Percentiles rank a stretch among this genome's conserved stretches.
phyloP scores from a whole-genome alignment of 2,888 invertebrate genomes.

The Drosophila siamana region DNA sequence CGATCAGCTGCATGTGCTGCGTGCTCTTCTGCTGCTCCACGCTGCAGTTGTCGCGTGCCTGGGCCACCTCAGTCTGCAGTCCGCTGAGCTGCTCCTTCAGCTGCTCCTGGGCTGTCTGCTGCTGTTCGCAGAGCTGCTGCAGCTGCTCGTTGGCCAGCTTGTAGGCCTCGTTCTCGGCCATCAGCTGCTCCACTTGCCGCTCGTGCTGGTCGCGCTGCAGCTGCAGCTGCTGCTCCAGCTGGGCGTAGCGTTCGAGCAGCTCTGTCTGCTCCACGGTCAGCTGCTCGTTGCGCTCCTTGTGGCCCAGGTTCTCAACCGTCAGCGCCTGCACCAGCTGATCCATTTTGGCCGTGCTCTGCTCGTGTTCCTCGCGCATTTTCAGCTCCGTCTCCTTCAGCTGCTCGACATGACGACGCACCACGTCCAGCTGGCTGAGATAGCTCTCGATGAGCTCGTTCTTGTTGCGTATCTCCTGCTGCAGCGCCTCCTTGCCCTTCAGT shows the following conservation, averaged over 20 bases:
- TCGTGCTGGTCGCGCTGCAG: slow-evolving; percentile 73
- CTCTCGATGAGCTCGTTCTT: slow-evolving; percentile 86
- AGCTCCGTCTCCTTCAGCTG: slow-evolving; percentile 83
- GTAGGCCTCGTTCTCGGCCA: slow-evolving; percentile 72
- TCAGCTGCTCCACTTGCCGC: slow-evolving; percentile 63
- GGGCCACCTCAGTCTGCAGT: slow-evolving; percentile 70
- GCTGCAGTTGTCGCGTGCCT: slow-evolving; percentile 67
- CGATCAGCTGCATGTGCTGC: slow-evolving; percentile 72
- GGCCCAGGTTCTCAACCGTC: slow-evolving; percentile 69
- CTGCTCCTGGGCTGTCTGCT: slow-evolving; percentile 56
- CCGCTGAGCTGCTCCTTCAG: slow-evolving; percentile 49
- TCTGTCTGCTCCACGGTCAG: slow-evolving; percentile 64
- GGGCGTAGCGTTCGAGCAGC: slow-evolving; percentile 63
- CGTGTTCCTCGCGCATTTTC: slow-evolving; percentile 80
- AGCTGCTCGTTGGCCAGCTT: slow-evolving; percentile 65
- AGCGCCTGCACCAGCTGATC: slow-evolving; percentile 79
- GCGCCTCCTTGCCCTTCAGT: slow-evolving; percentile 86
- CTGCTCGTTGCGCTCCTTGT: slow-evolving; percentile 78
- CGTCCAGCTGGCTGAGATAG: slow-evolving; percentile 86
- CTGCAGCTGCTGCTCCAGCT: slow-evolving; percentile 72
- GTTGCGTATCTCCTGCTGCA: slow-evolving; percentile 86
- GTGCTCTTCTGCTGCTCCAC: slow-evolving; percentile 66
- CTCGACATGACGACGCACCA: slow-evolving; percentile 85
- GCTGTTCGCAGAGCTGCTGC: slow-evolving; percentile 56
- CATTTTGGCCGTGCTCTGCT: slow-evolving; percentile 71